phyloP scores from a whole-genome alignment of 2,113 vertebrate genomes.

The Tetraodon nigroviridis region DNA sequence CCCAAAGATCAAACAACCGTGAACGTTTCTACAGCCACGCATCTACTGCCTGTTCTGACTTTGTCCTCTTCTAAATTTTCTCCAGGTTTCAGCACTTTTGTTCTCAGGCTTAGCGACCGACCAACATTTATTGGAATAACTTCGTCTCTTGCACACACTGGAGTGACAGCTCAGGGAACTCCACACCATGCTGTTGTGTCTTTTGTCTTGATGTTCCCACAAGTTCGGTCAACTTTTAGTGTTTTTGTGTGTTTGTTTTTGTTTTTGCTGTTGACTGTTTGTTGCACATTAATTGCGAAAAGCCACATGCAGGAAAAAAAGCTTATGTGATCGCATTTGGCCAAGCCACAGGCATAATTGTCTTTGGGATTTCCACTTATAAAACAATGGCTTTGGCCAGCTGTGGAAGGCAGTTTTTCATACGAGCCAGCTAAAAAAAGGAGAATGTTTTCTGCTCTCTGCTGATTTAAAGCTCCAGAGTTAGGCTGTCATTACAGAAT shows the following conservation, averaged over 20 bases:
- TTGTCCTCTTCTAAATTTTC: slow-evolving; percentile 51
- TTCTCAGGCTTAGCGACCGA: slow-evolving; percentile 69
- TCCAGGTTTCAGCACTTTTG: slow-evolving; percentile 63
- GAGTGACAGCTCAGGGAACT: slow-evolving; percentile 62
- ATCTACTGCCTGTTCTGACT: slow-evolving; percentile 67
- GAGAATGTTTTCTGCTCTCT: slow-evolving; percentile 46
- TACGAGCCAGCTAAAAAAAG: slow-evolving; percentile 48
- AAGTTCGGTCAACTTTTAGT: slow-evolving; percentile 47
- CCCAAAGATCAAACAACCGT: slow-evolving; percentile 68
- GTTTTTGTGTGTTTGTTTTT: slow-evolving; percentile 55
- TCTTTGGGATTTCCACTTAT: slow-evolving; percentile 71
- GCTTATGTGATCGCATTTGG: slow-evolving; percentile 35
- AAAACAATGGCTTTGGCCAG: slow-evolving; percentile 72
- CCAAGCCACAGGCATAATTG: slow-evolving; percentile 71
- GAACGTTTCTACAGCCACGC: slow-evolving; percentile 59
- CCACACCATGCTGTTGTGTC: slow-evolving; percentile 38
- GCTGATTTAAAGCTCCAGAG: slow-evolving; percentile 55
- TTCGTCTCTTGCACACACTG: slow-evolving; percentile 27
- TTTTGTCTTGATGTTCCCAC: slow-evolving; percentile 32
- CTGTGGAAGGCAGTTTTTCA: slow-evolving; percentile 53
- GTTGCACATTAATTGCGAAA: slow-evolving; percentile 42
- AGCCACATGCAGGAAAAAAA: slow-evolving; percentile 45
- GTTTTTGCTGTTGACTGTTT: slow-evolving; percentile 49
- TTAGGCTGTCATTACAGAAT: slow-evolving; percentile 60
- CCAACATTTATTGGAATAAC: slow-evolving; percentile 62